Evolutionary conservation across 2,888 invertebrate genomes (phyloP).

Genomic region (Euphydryas editha): DNA sequence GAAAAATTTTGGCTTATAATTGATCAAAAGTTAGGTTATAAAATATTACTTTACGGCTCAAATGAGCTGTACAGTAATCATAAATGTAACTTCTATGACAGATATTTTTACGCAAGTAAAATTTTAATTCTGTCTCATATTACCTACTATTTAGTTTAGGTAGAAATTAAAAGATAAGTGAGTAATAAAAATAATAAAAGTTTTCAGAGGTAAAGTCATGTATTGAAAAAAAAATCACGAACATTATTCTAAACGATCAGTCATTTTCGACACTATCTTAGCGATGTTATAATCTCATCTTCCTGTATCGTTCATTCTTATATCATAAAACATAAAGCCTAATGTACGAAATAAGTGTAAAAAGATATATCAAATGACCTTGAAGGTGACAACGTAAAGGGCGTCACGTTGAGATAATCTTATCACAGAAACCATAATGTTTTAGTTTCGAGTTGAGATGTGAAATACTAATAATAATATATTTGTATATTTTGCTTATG

Average conservation of each 20-base stretch:
- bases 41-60: no score
- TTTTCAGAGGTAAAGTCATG: slow-evolving; percentile 8
- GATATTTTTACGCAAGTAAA: no score
- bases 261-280: slow-evolving; percentile 60
- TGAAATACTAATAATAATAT: background rate
- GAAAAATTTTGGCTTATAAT: no score
- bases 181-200: background rate
- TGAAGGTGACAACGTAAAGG: slow-evolving; percentile 37
- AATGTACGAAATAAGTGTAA: slow-evolving; percentile 12
- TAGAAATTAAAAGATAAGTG: background rate
- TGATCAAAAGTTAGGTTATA: no score
- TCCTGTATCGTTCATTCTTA: slow-evolving; percentile 23
- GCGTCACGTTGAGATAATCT: slow-evolving; percentile 22
- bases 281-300: slow-evolving; percentile 37
- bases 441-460: background rate
- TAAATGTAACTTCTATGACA: no score
- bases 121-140: no score
- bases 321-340: slow-evolving; percentile 26
- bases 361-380: slow-evolving; percentile 36
- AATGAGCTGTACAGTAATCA: no score
- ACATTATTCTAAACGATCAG: slow-evolving; percentile 42
- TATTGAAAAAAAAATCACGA: background rate
- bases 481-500: background rate
- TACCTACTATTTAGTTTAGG: no score
- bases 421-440: slow-evolving; percentile 2